These are phyloP conservation scores for Caenorhabditis sinica DNA, from an alignment of 2,888 invertebrate genomes.

Conservation along the genomic window DNA sequence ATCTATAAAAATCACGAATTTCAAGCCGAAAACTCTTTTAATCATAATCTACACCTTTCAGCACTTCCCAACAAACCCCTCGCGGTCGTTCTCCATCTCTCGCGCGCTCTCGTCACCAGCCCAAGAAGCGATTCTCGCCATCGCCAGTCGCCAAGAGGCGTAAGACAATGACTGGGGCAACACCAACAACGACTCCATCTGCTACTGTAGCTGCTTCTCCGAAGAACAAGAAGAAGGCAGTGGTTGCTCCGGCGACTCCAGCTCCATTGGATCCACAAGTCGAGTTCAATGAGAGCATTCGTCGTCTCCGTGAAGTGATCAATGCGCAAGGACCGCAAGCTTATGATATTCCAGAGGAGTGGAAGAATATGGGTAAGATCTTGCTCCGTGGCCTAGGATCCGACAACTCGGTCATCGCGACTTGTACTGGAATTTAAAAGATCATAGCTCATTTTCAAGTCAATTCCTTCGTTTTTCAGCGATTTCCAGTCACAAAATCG, in stretches of 20 bases:
- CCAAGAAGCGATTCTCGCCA: conserved; percentile 52
- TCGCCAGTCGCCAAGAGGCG: conserved; percentile 54
- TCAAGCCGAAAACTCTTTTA: too few species aligned
- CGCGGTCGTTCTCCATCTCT: conserved; percentile 20
- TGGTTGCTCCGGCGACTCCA: too few species aligned
- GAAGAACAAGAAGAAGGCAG: not conserved
- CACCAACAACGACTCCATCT: conserved; percentile 2
- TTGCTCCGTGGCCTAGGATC: conserved; percentile 15
- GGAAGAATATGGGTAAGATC: conserved; percentile 11
- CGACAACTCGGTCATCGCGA: too few species aligned
- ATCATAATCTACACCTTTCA: too few species aligned
- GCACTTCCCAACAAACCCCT: conserved; percentile 5
- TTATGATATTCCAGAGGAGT: conserved; percentile 35
- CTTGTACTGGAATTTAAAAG: too few species aligned
- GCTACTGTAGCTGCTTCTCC: conserved; percentile 1
- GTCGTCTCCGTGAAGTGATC: not conserved
- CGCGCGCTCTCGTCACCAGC: conserved; percentile 44
- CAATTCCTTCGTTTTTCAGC: too few species aligned
- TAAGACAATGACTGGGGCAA: not conserved
- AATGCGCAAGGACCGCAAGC: not conserved
- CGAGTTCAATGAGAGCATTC: not conserved
- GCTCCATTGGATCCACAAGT: not conserved
- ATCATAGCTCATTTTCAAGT: too few species aligned
- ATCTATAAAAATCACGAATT: too few species aligned
- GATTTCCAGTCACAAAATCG: too few species aligned